A percentile compares a stretch with the other conserved stretches of the same genome.
These are phyloP conservation scores for Tubiluchus corallicola DNA, from an alignment of 2,888 invertebrate species.

Conservation along the genomic window DNA sequence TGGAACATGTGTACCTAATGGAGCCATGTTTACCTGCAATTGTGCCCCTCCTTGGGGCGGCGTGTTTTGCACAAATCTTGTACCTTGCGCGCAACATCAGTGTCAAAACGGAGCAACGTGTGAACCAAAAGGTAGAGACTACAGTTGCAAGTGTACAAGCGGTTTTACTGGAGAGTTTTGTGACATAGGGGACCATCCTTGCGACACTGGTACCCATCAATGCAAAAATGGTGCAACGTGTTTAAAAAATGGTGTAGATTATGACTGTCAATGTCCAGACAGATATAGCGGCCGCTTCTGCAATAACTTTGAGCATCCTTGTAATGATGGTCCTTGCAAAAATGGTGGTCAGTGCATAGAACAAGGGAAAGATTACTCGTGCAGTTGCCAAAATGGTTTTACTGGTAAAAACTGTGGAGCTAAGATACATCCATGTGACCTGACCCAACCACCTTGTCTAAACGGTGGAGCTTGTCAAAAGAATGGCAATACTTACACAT, in stretches of 20 bases:
- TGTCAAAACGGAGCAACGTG: background rate
- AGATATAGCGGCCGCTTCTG: background rate
- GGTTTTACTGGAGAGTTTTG: background rate
- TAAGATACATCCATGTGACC: constrained; percentile 26
- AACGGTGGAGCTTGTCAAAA: constrained; percentile 42
- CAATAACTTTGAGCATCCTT: background rate
- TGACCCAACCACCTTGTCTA: constrained; percentile 21
- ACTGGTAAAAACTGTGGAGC: constrained; percentile 53
- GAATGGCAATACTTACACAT: constrained; percentile 56
- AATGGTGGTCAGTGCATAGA: constrained; percentile 67
- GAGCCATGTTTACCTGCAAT: no score
- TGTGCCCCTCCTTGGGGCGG: no score
- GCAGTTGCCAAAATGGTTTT: constrained; percentile 61
- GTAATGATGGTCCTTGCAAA: background rate
- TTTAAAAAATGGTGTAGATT: no score
- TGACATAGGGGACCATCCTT: no score
- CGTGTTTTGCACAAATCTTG: background rate
- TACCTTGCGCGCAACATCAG: background rate
- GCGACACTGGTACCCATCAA: no score
- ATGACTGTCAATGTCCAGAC: background rate
- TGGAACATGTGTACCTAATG: no score
- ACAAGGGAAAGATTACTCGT: constrained; percentile 62
- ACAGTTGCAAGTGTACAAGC: background rate
- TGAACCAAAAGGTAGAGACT: background rate
- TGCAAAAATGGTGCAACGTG: background rate